These are phyloP conservation scores for Antennarius striatus DNA, from an alignment of 2,113 vertebrate genomes.

Conservation along the genomic window DNA sequence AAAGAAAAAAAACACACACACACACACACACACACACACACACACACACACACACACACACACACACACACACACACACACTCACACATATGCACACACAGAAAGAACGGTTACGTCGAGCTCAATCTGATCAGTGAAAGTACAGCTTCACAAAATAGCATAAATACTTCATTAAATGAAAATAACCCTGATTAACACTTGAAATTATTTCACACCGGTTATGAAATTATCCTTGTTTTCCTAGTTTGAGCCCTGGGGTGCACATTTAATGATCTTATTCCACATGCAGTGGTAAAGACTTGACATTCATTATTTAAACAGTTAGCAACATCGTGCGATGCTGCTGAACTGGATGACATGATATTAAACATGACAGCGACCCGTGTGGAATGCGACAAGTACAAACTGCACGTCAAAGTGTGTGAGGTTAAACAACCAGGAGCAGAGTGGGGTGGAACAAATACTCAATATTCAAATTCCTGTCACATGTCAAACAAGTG, in stretches of 20 bases:
- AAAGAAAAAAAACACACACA: too few relatives aligned
- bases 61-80: neutral
- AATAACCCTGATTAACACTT: too few relatives aligned
- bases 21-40: too few relatives aligned
- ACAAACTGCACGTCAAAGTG: neutral
- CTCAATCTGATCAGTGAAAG: constrained; percentile 1
- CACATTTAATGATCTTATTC: constrained; percentile 8
- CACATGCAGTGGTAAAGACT: neutral
- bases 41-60: neutral
- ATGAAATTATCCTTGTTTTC: constrained; percentile 10
- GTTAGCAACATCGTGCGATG: neutral
- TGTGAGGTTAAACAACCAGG: too few relatives aligned
- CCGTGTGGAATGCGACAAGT: constrained; percentile 10
- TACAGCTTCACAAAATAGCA: too few relatives aligned
- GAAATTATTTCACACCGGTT: too few relatives aligned
- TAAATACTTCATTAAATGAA: too few relatives aligned
- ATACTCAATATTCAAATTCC: constrained; percentile 11
- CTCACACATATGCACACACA: neutral
- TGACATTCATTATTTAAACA: neutral
- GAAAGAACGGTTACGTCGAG: neutral
- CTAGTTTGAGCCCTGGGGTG: constrained; percentile 15
- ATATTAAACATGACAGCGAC: constrained; percentile 2
- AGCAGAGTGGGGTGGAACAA: neutral
- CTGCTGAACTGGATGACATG: neutral
- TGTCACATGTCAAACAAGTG: neutral